phyloP scores from a whole-genome alignment of 1,140 invertebrate genomes.

The Heliothis virescens region DNA sequence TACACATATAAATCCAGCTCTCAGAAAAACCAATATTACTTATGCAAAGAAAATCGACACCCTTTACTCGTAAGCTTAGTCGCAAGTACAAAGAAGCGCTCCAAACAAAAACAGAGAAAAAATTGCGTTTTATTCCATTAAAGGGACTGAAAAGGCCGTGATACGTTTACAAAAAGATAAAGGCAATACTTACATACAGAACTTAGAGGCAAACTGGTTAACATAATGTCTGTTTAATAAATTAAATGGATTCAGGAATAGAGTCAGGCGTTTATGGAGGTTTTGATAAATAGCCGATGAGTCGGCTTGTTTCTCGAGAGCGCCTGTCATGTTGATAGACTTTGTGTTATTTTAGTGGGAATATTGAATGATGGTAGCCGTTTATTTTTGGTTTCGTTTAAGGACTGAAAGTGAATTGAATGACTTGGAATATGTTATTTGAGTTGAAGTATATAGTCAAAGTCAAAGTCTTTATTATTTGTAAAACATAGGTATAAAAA shows the following conservation, averaged over 20 bases:
- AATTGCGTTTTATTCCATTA: conserved; percentile 32
- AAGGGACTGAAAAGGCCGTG: not conserved
- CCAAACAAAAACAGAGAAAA: conserved; percentile 9
- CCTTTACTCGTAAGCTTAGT: conserved; percentile 27
- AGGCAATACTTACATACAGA: conserved; percentile 19
- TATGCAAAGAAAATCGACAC: conserved; percentile 13
- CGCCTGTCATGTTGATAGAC: conserved; percentile 41
- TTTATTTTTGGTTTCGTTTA: conserved; percentile 18
- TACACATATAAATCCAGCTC: not conserved
- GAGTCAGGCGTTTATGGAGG: conserved; percentile 55
- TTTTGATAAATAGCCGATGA: conserved; percentile 66
- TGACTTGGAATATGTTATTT: no score
- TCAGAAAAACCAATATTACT: conserved; percentile 19
- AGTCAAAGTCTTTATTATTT: no score
- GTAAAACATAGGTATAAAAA: no score
- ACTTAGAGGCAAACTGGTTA: conserved; percentile 39
- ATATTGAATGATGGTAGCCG: conserved; percentile 34
- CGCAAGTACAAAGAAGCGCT: conserved; percentile 12
- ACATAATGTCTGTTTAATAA: conserved; percentile 65
- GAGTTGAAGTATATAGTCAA: no score
- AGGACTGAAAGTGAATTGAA: not conserved
- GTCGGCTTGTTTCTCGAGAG: conserved; percentile 58
- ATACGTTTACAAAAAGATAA: conserved; percentile 38
- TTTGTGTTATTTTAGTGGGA: conserved; percentile 18
- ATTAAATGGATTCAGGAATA: conserved; percentile 62